Evolutionary conservation across 53 echinoderm and acorn worm genomes (phyloP).

Genomic region (Patiria pectinifera): DNA sequence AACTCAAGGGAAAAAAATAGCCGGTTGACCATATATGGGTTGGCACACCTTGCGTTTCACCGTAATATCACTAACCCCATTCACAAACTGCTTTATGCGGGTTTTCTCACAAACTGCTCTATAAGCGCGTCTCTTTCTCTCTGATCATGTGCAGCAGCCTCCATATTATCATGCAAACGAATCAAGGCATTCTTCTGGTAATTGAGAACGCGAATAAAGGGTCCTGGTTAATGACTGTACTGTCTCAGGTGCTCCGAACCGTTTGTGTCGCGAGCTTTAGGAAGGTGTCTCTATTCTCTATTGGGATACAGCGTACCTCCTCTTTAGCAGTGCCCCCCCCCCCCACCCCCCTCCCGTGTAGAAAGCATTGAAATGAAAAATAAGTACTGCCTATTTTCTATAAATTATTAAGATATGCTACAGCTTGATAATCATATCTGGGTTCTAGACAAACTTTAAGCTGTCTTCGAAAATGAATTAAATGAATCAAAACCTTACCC

Average conservation of each 20-base stretch:
- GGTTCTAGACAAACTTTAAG: no score
- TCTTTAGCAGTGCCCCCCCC: neutral
- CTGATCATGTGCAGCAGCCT: slow-evolving; percentile 1
- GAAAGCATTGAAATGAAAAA: no score
- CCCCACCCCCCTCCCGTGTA: no score
- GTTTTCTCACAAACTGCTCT: slow-evolving; percentile 1
- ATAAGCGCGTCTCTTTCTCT: neutral
- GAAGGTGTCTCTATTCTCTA: neutral
- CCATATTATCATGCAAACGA: slow-evolving; percentile 15
- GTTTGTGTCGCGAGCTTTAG: slow-evolving; percentile 1
- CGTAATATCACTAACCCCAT: slow-evolving; percentile 60
- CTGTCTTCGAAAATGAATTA: no score
- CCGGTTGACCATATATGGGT: neutral
- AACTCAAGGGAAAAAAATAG: slow-evolving; percentile 1
- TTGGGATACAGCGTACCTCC: neutral
- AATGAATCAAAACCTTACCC: no score
- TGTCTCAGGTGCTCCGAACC: neutral
- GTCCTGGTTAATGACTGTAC: neutral
- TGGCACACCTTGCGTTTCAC: slow-evolving; percentile 59
- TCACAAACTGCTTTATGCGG: slow-evolving; percentile 40
- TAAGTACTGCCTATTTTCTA: no score
- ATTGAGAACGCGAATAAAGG: neutral
- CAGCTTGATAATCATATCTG: no score
- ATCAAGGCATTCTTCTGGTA: neutral
- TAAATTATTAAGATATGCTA: no score